phyloP scores from a whole-genome alignment of 2,888 invertebrate species.

The Drosophila longiperda region DNA sequence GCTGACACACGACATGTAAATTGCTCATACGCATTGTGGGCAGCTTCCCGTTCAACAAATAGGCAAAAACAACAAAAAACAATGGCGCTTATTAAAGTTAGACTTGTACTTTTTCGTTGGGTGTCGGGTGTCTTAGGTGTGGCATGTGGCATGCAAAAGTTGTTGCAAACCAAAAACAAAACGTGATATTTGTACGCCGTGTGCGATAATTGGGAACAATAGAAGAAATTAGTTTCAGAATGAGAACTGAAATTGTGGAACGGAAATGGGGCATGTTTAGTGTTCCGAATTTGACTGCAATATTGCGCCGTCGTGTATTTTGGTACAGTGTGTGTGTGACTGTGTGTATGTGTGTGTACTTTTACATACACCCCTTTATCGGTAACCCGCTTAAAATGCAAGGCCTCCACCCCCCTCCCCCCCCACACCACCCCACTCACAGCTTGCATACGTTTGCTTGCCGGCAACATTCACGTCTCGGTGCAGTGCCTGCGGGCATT shows the following conservation, averaged over 20 bases:
- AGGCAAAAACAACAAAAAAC: slow-evolving; percentile 32
- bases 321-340: slow-evolving; percentile 17
- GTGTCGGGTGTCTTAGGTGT: slow-evolving; percentile 23
- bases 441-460: slow-evolving; percentile 62
- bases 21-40: slow-evolving; percentile 72
- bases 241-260: slow-evolving; percentile 1
- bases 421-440: too few relatives aligned
- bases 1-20: slow-evolving; percentile 65
- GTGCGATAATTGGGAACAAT: slow-evolving; percentile 76
- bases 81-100: slow-evolving; percentile 75
- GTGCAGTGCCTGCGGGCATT: slow-evolving; percentile 80
- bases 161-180: slow-evolving; percentile 72
- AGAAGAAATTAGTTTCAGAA: slow-evolving; percentile 53
- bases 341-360: slow-evolving; percentile 6
- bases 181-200: slow-evolving; percentile 66
- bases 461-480: slow-evolving; percentile 79
- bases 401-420: too few relatives aligned
- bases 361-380: not conserved
- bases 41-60: slow-evolving; percentile 41
- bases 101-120: slow-evolving; percentile 61
- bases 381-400: not conserved
- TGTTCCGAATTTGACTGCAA: slow-evolving; percentile 59
- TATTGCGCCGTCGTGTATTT: slow-evolving; percentile 36
- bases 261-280: slow-evolving; percentile 49
- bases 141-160: slow-evolving; percentile 46